These are phyloP conservation scores for Festucalex cinctus DNA, from an alignment of 2,113 vertebrate species.

Conservation along the genomic window DNA sequence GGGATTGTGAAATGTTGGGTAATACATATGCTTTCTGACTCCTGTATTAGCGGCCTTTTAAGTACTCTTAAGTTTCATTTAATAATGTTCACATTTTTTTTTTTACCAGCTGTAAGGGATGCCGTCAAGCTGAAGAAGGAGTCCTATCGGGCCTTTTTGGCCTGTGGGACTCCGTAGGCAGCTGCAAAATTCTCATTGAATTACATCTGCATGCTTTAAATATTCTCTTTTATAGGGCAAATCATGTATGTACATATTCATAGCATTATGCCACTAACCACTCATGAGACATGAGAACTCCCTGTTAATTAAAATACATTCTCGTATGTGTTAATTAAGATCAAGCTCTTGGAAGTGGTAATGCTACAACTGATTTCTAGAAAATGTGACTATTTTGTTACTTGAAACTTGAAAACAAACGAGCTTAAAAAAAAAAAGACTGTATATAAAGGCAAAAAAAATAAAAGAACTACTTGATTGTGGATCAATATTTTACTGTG, in stretches of 20 bases:
- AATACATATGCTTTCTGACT: no score
- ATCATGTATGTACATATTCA: slow-evolving; percentile 2
- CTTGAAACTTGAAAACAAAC: not conserved
- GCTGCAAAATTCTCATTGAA: not conserved
- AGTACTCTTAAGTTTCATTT: no score
- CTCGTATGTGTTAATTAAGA: not conserved
- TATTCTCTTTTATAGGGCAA: not conserved
- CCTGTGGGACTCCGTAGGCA: no score
- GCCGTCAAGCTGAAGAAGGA: no score
- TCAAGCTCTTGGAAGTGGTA: not conserved
- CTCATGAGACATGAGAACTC: not conserved
- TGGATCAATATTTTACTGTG: not conserved
- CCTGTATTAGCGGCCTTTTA: no score
- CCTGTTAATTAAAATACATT: not conserved
- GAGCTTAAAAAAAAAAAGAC: not conserved
- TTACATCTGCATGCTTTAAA: not conserved
- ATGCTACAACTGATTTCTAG: not conserved
- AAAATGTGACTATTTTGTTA: not conserved
- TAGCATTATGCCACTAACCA: slow-evolving; percentile 4
- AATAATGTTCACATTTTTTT: no score
- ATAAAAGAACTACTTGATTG: not conserved
- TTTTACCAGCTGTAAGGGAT: no score
- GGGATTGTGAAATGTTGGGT: no score
- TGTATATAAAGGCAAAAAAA: not conserved
- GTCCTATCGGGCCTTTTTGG: no score